Conservation (phyloP, 2,797 vertebrate genomes). For the Darevskia mixta region DNA sequence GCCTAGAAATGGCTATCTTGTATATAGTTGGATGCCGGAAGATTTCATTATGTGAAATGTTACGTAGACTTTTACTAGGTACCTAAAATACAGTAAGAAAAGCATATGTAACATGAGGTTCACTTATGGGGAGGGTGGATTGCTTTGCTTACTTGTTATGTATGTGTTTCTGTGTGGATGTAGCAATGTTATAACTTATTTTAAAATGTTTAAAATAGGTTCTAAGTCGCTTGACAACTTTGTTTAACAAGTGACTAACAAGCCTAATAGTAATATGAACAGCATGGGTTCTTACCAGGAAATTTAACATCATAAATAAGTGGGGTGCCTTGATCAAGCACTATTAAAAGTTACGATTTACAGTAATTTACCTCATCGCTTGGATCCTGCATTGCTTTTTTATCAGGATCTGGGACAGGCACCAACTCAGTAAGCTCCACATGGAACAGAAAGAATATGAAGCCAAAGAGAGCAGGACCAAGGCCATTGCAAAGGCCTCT, state of each 20-base stretch:
- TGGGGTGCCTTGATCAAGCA: not conserved
- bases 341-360: not conserved
- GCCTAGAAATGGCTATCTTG: not conserved
- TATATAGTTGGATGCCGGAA: not conserved
- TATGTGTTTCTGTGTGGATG: too few relatives aligned
- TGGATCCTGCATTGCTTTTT: conserved; percentile 75
- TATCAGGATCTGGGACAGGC: conserved; percentile 81
- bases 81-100: not conserved
- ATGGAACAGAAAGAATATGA: conserved; percentile 95
- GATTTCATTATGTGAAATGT: not conserved
- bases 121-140: too few relatives aligned
- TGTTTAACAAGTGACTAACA: too few relatives aligned
- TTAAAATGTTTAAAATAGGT: too few relatives aligned
- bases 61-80: not conserved
- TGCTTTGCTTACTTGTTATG: too few relatives aligned
- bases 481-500: conserved; percentile 94
- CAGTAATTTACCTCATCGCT: conserved; percentile 78
- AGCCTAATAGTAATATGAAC: too few relatives aligned
- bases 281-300: not conserved
- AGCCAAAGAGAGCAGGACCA: conserved; percentile 93
- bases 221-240: too few relatives aligned
- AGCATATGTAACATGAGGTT: not conserved
- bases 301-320: not conserved
- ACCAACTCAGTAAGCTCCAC: conserved; percentile 89
- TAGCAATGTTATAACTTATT: too few relatives aligned